Evolutionary conservation across 1,140 invertebrate species (phyloP).

Genomic region (Orchesella cincta): DNA sequence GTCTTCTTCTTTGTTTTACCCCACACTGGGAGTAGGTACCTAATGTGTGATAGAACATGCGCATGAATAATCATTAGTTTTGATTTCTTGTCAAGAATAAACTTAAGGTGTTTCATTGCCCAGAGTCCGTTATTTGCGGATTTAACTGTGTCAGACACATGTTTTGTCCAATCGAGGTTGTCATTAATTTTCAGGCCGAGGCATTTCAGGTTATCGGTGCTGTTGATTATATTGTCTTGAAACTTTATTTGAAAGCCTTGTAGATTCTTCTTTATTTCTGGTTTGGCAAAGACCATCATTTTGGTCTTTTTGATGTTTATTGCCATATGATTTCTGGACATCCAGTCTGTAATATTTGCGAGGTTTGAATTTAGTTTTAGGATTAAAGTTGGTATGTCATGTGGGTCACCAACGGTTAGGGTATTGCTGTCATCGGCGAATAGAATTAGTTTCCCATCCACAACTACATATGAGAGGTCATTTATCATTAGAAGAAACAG

Average conservation of each 20-base stretch:
- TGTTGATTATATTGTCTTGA: neutral
- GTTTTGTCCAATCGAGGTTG: neutral
- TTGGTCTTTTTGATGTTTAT: neutral
- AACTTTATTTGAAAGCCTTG: neutral
- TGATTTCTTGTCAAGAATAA: neutral
- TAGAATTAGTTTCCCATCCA: neutral
- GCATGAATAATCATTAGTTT: neutral
- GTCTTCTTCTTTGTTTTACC: neutral
- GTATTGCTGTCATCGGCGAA: neutral
- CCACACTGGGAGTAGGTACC: neutral
- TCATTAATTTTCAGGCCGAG: neutral
- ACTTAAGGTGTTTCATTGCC: neutral
- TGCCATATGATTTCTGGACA: neutral
- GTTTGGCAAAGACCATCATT: neutral
- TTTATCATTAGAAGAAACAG: neutral
- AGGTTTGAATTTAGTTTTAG: neutral
- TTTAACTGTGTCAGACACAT: neutral
- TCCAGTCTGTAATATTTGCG: neutral
- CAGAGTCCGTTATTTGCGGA: neutral
- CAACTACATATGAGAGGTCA: neutral
- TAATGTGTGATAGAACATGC: neutral
- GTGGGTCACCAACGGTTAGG: neutral
- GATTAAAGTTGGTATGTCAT: neutral
- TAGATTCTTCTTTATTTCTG: neutral
- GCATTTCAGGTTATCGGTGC: neutral